Percentiles rank a stretch among this genome's conserved stretches.
Evolutionary conservation across 2,113 vertebrate species (phyloP).

Genomic region (Mesembrinibis cayennensis): DNA sequence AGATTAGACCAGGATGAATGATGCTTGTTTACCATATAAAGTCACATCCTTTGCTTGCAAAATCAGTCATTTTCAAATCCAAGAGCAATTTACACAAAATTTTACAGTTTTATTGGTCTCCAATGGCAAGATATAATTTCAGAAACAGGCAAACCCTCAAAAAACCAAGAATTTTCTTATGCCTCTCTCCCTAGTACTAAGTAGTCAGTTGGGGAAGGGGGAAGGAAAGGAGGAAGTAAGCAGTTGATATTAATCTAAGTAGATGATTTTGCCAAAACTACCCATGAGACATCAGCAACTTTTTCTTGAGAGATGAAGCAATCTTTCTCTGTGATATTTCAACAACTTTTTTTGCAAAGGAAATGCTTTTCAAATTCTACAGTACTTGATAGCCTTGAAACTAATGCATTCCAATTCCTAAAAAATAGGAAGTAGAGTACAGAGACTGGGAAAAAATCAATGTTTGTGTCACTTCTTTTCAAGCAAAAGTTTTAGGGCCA

Average conservation of each 20-base stretch:
- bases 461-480: neutral
- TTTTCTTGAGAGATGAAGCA: constrained; percentile 24
- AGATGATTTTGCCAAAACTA: constrained; percentile 45
- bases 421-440: neutral
- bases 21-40: constrained; percentile 27
- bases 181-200: neutral
- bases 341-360: neutral
- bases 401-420: neutral
- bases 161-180: constrained; percentile 24
- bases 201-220: constrained; percentile 24
- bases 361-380: neutral
- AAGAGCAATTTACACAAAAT: constrained; percentile 26
- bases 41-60: constrained; percentile 1
- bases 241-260: constrained; percentile 30
- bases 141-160: constrained; percentile 33
- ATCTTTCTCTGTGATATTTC: constrained; percentile 24
- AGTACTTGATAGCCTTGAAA: neutral
- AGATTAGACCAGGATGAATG: neutral
- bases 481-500: neutral
- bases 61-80: constrained; percentile 34
- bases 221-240: constrained; percentile 32
- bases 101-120: constrained; percentile 52
- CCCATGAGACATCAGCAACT: constrained; percentile 1
- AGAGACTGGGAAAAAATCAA: neutral
- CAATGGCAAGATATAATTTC: constrained; percentile 24